Base-by-base conservation (phyloP, 1,140 invertebrate species). In the Bombus balteatus region DNA sequence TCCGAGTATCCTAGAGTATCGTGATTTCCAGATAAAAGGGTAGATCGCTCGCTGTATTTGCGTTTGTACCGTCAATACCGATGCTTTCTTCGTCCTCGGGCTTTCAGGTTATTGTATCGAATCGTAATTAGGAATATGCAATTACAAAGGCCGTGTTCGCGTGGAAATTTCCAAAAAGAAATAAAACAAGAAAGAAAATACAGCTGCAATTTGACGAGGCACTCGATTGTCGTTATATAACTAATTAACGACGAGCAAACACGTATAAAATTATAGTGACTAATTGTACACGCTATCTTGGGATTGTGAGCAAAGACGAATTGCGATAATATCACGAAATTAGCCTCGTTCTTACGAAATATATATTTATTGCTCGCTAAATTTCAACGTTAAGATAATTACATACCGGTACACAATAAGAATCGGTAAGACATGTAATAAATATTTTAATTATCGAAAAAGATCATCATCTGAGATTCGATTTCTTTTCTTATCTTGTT, bases 401-500 rank as follows among this genome's bases (percentile, higher is more conserved):
- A 73, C n/a, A 53, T 53, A 9, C 13, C 6, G 41, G 1, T 12
- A 28, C 10, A 1, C 4, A 25, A 70, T 34, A 10, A 37, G 1
- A 37, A 32, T 41, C 4, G 12, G 2, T 8, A 28, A 15, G 28
- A 6, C 3, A 12, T 4, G 28, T 5, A 8, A 78, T 25, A 34
- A 47, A 37, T 65, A 53, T 68, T 57, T 32, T 37, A 68, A 84
- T 37, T 59, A 25, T 37, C n/a, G 3, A 2, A 18, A 18, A 65
- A 25, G 47, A 78, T 78, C 37, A 78, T 78, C 37, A 57, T 68
- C 71, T 12, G 9, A 70, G 22, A 39, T 28, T 70, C n/a, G n/a
- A 9, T 70, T 53, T 85, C 70, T 39, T 59, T 75, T n/a, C 13
- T 32, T 37, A 28, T 65, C 68, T 72, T 86, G 39, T 47, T 86